These are phyloP conservation scores for Temnothorax ravouxi DNA, from an alignment of 2,888 invertebrate species.

Conservation along the genomic window DNA sequence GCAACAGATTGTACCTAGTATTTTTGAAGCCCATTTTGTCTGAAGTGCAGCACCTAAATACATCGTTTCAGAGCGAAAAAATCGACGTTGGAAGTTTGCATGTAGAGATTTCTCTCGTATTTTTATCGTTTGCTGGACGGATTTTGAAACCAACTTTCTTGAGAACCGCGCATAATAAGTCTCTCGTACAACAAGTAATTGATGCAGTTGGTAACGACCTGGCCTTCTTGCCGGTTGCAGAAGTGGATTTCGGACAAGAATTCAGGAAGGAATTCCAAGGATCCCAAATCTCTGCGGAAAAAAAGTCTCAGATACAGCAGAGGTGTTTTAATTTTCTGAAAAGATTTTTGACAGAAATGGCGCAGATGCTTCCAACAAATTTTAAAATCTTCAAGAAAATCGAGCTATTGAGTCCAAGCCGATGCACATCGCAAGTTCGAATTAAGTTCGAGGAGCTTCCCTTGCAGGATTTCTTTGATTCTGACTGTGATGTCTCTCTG, in stretches of 20 bases:
- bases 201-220: slow-evolving; percentile 5
- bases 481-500: no score
- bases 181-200: neutral
- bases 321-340: no score
- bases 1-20: neutral
- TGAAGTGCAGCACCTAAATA: neutral
- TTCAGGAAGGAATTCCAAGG: neutral
- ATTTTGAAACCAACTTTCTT: neutral
- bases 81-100: neutral
- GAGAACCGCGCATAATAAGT: neutral
- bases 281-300: neutral
- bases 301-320: no score
- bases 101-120: neutral
- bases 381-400: no score
- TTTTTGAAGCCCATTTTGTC: neutral
- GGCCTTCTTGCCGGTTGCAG: neutral
- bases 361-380: no score
- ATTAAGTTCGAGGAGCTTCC: no score
- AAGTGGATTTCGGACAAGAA: slow-evolving; percentile 9
- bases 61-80: neutral
- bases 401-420: no score
- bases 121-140: neutral
- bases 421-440: no score
- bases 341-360: no score
- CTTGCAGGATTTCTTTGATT: no score